Base-by-base conservation (phyloP, 2,888 invertebrate genomes). In the Nipponacmea schrenckii region DNA sequence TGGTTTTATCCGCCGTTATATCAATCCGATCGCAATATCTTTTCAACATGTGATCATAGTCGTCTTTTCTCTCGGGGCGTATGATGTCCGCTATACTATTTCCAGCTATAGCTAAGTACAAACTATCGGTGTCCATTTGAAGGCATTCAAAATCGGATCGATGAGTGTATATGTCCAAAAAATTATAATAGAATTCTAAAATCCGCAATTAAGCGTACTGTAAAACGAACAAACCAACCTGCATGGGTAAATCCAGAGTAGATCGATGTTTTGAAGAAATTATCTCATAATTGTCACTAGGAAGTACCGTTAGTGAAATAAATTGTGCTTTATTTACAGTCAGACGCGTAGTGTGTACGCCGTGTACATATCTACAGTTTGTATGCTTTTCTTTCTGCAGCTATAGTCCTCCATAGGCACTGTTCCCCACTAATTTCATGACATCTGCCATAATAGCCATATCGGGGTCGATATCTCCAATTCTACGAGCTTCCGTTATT, bases 401-500 rank as follows among this genome's bases (percentile, higher is more conserved):
- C 44, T 31, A 44, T 45, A 65, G 44, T 14, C 45, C 44, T 7
- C 65, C 65, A 17, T 65, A 65, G 14, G 65, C 45, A 46, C 65
- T 65, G 44, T 31, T 65, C 44, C 65, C 65, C 24, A 65, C 46
- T 44, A 65, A 65, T 65, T 65, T 65, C 24, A 65, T 45, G 20
- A 65, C 65, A 24, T 65, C 65, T 3, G 45, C 65, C 65, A 65
- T 65, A 46, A 65, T 65, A 44, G 65, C 65, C 20, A 65, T 45
- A 65, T 65, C 65, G 10, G 65, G 65, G 46, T 65, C 65, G 17
- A 46, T 20, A 65, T 65, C 65, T 39, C 65, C 65, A 44, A 65
- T 39, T 24, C 65, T 31, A 24, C 65, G 44, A 65, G 45, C 44
- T n/a, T 65, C n/a, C 45, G 65, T 65, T 24, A 65, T 46, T 46